These are phyloP conservation scores for Nematolebias whitei DNA, from an alignment of 2,113 vertebrate genomes.

Conservation along the genomic window DNA sequence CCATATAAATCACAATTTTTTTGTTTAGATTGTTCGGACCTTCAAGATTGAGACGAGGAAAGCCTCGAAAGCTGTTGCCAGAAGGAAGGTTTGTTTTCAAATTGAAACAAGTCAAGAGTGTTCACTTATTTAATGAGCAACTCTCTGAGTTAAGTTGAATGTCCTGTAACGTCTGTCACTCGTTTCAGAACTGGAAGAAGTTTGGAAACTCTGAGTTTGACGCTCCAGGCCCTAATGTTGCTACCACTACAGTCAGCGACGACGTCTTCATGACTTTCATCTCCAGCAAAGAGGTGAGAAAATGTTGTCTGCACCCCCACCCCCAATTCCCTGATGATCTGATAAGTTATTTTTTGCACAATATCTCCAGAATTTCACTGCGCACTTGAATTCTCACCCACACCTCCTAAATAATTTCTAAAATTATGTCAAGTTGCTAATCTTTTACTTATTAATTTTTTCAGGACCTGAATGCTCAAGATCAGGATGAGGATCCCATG, in stretches of 20 bases:
- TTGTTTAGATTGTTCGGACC: constrained; percentile 89
- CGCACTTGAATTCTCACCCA: too few species aligned
- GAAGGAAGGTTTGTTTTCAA: constrained; percentile 85
- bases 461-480: constrained; percentile 91
- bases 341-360: neutral
- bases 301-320: neutral
- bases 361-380: neutral
- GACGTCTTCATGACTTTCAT: constrained; percentile 98
- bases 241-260: constrained; percentile 95
- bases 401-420: too few species aligned
- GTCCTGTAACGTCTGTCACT: neutral
- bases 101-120: neutral
- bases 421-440: neutral
- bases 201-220: constrained; percentile 95
- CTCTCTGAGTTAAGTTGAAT: fast-evolving
- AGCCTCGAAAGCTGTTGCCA: constrained; percentile 94
- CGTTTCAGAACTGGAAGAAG: constrained; percentile 93
- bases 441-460: neutral
- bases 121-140: neutral
- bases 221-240: constrained; percentile 89
- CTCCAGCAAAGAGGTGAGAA: constrained; percentile 91
- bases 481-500: constrained; percentile 96
- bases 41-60: constrained; percentile 95
- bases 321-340: too few species aligned
- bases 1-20: neutral